Evolutionary conservation across 1,140 invertebrate genomes (phyloP), one percentile per base, ranked within the genome.

Genomic region (Acarapis woodi): DNA sequence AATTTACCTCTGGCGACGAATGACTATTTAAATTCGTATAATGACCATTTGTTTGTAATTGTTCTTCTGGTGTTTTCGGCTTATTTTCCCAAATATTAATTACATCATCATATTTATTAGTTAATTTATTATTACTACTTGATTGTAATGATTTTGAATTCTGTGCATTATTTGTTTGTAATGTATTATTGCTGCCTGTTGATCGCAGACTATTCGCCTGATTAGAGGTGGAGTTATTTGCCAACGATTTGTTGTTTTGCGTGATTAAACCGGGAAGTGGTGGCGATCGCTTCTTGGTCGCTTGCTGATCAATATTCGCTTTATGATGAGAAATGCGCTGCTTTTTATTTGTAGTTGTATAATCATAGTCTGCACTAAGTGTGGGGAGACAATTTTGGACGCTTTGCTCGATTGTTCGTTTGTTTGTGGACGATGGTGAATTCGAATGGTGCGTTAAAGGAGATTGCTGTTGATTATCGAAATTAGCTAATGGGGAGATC

Each of bases 81-180:
- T 35, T 37, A 14, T 26, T 35, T 12, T 18, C 9, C 35, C 32
- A 35, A 41, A 18, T 34, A 36, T 25, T 40, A 6, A 40, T 15
- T 32, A 37, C 8, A 36, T 40, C 23, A 23, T 22, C 3, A 23
- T 37, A 37, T 4, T 12, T 19, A 19, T 14, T 35, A 5, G 33
- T 35, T 22, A 12, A 8, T 4, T 18, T 10, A 8, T 21, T 35
- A 5, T 4, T 22, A 16, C n/a, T 3, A 4, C 10, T 5, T 14
- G 5, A 31, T 16, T 31, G 10, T n/a, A 8, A n/a, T 6, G 4
- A 15, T 29, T 29, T 10, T 29, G 4, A 12, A 10, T 29, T n/a
- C n/a, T n/a, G n/a, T n/a, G n/a, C n/a, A n/a, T n/a, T n/a, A n/a
- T n/a, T n/a, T 6, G 25, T n/a, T 32, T 14, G 14, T 6, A 16